These are phyloP conservation scores for Tridacna crocea DNA, from an alignment of 2,888 invertebrate species.

Conservation along the genomic window DNA sequence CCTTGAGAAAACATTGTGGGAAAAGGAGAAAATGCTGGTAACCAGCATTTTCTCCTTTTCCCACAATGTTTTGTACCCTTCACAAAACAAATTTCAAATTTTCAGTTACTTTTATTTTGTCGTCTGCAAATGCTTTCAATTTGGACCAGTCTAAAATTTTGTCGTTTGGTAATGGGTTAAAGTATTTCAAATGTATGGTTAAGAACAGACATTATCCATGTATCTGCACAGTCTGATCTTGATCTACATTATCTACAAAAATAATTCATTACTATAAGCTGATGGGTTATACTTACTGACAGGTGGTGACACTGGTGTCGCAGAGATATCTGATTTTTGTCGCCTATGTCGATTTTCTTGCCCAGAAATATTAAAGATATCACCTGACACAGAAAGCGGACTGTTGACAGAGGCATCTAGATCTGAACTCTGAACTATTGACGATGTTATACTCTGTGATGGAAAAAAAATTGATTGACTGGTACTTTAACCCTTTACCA, in stretches of 20 bases:
- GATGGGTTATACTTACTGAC: background rate
- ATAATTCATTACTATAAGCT: background rate
- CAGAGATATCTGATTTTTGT: slow-evolving; percentile 1
- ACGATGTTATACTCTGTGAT: slow-evolving; percentile 1
- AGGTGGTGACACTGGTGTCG: slow-evolving; percentile 1
- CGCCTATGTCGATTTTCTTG: background rate
- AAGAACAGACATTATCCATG: no score
- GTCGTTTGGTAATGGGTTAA: no score
- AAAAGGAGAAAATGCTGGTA: background rate
- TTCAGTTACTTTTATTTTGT: no score
- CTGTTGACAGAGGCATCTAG: slow-evolving; percentile 1
- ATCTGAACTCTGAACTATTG: slow-evolving; percentile 9
- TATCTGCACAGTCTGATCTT: no score
- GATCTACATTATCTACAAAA: background rate
- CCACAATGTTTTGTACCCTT: background rate
- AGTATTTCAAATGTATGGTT: no score
- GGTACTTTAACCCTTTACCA: no score
- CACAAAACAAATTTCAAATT: no score
- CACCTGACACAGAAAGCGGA: slow-evolving; percentile 15
- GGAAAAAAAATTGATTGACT: background rate
- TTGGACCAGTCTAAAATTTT: no score
- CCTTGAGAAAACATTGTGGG: background rate
- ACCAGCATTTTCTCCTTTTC: background rate
- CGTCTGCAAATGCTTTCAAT: no score
- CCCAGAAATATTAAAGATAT: background rate